phyloP scores from a whole-genome alignment of 2,113 vertebrate species.

The Phaethornis superciliosus region DNA sequence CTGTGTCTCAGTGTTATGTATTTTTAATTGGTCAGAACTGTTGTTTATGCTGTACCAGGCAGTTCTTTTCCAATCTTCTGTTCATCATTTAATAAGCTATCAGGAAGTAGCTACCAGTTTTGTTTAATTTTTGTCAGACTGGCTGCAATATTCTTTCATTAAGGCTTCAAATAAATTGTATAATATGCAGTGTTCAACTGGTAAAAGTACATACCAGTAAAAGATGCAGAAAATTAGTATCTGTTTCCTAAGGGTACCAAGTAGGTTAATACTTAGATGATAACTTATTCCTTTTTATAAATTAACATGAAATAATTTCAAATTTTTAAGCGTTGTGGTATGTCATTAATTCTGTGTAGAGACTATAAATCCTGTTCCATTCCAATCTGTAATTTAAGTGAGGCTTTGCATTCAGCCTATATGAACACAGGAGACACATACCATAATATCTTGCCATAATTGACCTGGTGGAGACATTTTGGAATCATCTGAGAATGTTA shows the following conservation, averaged over 20 bases:
- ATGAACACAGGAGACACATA: background rate
- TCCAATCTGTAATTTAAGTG: constrained; percentile 3
- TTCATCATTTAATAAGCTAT: background rate
- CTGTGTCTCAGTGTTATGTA: background rate
- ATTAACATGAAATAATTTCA: background rate
- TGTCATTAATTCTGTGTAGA: background rate
- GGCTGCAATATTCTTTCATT: background rate
- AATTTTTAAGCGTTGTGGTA: background rate
- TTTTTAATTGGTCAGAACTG: constrained; percentile 24
- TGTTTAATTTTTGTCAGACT: background rate
- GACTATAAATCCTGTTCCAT: background rate
- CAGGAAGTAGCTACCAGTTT: background rate
- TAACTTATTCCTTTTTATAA: background rate
- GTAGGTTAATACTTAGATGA: background rate
- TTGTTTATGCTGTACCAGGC: constrained; percentile 2
- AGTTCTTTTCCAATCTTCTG: background rate
- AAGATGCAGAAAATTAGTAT: background rate
- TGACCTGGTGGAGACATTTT: background rate
- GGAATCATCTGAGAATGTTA: constrained; percentile 29
- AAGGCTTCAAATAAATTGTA: background rate
- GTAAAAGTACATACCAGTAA: background rate
- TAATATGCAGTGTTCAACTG: background rate
- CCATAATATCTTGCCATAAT: constrained; percentile 9
- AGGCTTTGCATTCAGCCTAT: background rate
- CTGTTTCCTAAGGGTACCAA: background rate